These are phyloP conservation scores for Alectura lathami DNA, from an alignment of 2,113 vertebrate species.

Conservation along the genomic window DNA sequence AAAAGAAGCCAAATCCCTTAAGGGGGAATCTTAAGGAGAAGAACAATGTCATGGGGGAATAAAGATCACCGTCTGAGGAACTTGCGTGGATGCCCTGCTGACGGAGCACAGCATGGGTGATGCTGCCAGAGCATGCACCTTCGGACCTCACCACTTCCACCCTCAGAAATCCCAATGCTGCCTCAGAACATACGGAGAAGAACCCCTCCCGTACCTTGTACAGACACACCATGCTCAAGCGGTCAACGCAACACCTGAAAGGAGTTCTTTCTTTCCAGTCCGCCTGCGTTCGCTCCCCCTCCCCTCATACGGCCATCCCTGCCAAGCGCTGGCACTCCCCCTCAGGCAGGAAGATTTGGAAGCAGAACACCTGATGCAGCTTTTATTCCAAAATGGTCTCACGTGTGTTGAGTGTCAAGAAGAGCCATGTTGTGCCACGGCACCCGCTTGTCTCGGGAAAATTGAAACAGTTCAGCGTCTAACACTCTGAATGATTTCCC, in stretches of 20 bases:
- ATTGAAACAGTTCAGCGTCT: constrained; percentile 19
- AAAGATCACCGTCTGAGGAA: not conserved
- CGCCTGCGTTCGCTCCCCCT: not conserved
- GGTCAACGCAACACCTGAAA: constrained; percentile 1
- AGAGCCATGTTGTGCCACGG: constrained; percentile 42
- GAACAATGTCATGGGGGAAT: not conserved
- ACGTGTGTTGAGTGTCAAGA: constrained; percentile 11
- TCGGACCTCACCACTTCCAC: not conserved
- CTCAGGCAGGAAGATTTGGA: constrained; percentile 27
- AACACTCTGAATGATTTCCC: constrained; percentile 68
- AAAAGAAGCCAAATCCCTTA: not conserved
- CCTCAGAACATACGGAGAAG: not conserved
- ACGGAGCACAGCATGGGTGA: not conserved
- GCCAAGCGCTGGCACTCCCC: constrained; percentile 21
- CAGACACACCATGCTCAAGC: not conserved
- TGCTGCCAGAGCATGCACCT: not conserved
- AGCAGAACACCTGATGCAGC: constrained; percentile 34
- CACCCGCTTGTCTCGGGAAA: constrained; percentile 15
- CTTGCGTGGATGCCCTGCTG: not conserved
- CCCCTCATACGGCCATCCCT: not conserved
- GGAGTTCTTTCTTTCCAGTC: not conserved
- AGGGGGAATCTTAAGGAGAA: not conserved
- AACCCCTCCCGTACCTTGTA: not conserved
- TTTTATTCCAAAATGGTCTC: constrained; percentile 16
- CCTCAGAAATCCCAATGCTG: not conserved